A percentile compares a stretch with the other conserved stretches of the same genome.
Evolutionary conservation across 2,888 invertebrate species (phyloP).

Genomic region (Ischnus inquisitorius): DNA sequence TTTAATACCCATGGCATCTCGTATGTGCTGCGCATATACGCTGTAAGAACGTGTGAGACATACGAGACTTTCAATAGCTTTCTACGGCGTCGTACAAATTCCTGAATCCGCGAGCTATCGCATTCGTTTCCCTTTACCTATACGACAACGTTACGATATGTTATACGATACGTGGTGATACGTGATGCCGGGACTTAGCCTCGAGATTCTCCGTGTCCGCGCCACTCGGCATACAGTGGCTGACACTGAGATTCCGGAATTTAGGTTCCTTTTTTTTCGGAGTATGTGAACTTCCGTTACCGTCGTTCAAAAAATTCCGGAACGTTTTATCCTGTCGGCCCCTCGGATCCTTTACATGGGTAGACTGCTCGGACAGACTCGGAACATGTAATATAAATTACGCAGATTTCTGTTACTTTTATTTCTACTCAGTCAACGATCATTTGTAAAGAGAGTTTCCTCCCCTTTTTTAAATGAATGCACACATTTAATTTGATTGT

Average conservation of each 20-base stretch:
- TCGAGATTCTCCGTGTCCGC: neutral
- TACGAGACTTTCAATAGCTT: conserved; percentile 21
- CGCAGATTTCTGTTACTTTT: neutral
- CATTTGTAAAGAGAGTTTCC: neutral
- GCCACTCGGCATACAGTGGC: neutral
- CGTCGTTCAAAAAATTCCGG: neutral
- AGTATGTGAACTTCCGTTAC: conserved; percentile 6
- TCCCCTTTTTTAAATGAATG: neutral
- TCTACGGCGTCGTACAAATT: conserved; percentile 29
- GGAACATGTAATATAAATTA: neutral
- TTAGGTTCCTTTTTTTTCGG: conserved; percentile 2
- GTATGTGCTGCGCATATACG: neutral
- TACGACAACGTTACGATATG: neutral
- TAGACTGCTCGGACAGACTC: neutral
- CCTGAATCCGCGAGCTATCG: conserved; percentile 11
- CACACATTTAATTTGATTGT: too few relatives aligned
- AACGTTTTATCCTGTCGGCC: neutral
- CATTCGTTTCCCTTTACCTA: conserved; percentile 4
- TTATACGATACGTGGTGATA: neutral
- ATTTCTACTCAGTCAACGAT: neutral
- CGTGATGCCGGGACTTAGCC: too few relatives aligned
- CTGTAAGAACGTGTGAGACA: neutral
- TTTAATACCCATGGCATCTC: neutral
- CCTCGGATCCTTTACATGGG: neutral
- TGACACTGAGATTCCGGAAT: neutral